Percentiles rank a stretch among this genome's conserved stretches.
Evolutionary conservation across 2,113 vertebrate species (phyloP).

Genomic region (Ochotona curzoniae): DNA sequence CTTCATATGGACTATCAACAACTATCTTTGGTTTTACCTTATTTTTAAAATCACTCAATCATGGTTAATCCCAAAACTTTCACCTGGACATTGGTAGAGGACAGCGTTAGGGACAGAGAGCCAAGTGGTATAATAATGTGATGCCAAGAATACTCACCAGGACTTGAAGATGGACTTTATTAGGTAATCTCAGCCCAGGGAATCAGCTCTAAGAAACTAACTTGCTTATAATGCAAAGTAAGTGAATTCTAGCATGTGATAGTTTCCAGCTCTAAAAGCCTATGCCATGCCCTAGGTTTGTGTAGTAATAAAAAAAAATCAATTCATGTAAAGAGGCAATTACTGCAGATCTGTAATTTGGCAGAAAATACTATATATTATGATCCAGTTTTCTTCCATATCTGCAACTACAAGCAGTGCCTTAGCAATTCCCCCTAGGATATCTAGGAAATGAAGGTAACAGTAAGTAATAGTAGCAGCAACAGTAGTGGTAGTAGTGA

Average conservation of each 20-base stretch:
- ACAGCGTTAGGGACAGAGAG: background rate
- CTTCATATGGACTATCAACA: background rate
- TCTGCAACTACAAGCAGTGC: background rate
- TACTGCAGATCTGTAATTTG: conserved; percentile 15
- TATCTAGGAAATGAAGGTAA: conserved; percentile 15
- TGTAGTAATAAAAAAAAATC: background rate
- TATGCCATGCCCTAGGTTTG: conserved; percentile 11
- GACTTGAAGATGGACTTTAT: background rate
- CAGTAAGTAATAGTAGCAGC: background rate
- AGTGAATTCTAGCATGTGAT: background rate
- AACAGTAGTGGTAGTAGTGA: background rate
- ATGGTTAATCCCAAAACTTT: conserved; percentile 48
- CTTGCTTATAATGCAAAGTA: background rate
- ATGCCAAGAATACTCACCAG: conserved; percentile 35
- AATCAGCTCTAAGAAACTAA: conserved; percentile 11
- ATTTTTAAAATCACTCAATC: conserved; percentile 47
- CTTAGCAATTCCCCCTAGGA: background rate
- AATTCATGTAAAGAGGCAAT: conserved; percentile 15
- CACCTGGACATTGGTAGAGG: background rate
- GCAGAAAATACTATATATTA: conserved; percentile 26
- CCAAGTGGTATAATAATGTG: background rate
- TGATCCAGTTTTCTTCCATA: background rate
- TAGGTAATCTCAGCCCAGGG: background rate
- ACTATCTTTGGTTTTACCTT: conserved; percentile 25
- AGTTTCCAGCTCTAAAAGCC: background rate